Evolutionary conservation across 1,140 invertebrate genomes (phyloP), one percentile per base, ranked within the genome.

Genomic region (Cephus cinctus): DNA sequence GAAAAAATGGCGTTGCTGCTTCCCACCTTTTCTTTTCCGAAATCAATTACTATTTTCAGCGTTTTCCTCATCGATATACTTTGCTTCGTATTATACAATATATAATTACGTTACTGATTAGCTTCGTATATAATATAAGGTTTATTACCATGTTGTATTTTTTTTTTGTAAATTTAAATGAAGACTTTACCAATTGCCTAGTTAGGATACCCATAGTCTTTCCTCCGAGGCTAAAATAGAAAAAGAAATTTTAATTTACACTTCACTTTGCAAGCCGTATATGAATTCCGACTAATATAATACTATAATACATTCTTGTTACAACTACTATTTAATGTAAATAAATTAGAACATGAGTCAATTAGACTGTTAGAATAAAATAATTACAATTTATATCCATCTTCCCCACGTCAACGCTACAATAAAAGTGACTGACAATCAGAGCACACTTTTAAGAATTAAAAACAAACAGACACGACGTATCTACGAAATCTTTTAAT

Each of bases 171-270:
- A 27, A 27, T n/a, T 27, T 8, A 27, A 27, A 27, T 27, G 25
- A 27, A 27, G 25, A n/a, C 6, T 27, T 27, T 27, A 27, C 25
- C n/a, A n/a, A 41, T 41, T 41, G 20, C 39, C 39, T 20, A 41
- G 20, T 21, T 41, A 41, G n/a, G 39, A 41, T 41, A 41, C 21
- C 39, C 20, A 18, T 41, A 41, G 39, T 41, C 20, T 41, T 41
- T 41, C 39, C 20, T 41, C 39, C 15, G 18, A 41, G 15, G 15
- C 39, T 41, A 41, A 41, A 41, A 41, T 41, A 41, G 39, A 41
- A 36, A 41, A 41, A 20, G 22, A 19, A 41, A 22, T n/a, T 15
- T 15, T 15, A 15, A 14, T 36, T 36, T 12, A n/a, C n/a, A n/a
- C n/a, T n/a, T n/a, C n/a, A n/a, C n/a, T n/a, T n/a, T n/a, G n/a